Conservation (phyloP, 2,888 invertebrate species). For the Polylopha cassiicola region DNA sequence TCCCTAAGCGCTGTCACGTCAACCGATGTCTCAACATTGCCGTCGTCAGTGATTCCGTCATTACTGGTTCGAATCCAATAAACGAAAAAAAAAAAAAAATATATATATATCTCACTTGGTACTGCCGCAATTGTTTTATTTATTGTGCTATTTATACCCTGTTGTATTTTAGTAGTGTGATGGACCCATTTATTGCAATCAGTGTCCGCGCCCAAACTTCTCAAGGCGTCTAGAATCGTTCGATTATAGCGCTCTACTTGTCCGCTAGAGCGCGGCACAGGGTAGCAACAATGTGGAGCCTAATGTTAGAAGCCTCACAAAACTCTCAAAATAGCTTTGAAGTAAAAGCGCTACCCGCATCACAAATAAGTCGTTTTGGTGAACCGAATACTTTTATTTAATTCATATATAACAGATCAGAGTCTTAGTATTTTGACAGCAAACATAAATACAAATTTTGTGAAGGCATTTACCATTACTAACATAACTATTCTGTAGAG, state of each 20-base stretch:
- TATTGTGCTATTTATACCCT: constrained; percentile 30
- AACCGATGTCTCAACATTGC: no score
- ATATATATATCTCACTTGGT: no score
- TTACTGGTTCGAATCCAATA: no score
- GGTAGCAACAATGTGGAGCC: constrained; percentile 24
- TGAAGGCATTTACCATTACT: constrained; percentile 32
- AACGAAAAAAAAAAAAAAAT: no score
- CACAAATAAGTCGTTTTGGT: constrained; percentile 27
- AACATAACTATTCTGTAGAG: constrained; percentile 26
- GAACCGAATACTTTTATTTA: constrained; percentile 30
- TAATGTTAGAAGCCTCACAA: constrained; percentile 23
- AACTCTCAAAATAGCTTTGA: constrained; percentile 25
- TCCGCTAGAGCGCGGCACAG: constrained; percentile 24
- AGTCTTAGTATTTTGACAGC: constrained; percentile 27
- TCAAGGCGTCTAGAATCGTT: constrained; percentile 27
- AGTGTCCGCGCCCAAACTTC: constrained; percentile 26
- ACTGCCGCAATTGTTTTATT: no score
- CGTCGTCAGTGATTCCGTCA: no score
- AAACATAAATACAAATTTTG: constrained; percentile 36
- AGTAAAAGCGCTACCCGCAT: constrained; percentile 30
- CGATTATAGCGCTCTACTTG: constrained; percentile 29
- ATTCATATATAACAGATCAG: constrained; percentile 23
- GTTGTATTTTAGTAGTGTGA: constrained; percentile 26
- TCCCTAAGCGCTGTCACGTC: no score
- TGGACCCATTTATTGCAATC: constrained; percentile 27